phyloP scores from a whole-genome alignment of 30 jellyfish, hydroid and myxozoan species.

The Rhopilema esculentum region DNA sequence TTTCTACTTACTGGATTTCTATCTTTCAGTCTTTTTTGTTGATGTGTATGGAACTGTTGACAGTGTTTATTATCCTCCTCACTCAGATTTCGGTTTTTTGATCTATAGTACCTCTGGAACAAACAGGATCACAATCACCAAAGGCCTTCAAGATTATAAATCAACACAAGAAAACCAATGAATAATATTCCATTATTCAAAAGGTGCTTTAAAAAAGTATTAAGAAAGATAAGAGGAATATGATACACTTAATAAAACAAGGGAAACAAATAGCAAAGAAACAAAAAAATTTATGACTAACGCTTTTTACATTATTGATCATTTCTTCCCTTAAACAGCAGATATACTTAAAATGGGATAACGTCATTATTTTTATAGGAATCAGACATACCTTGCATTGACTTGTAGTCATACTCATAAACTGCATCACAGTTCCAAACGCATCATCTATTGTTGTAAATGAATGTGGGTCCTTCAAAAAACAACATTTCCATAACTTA shows the following conservation, averaged over 20 bases:
- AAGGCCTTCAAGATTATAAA: too few relatives aligned
- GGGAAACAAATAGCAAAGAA: too few relatives aligned
- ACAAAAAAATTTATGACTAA: too few relatives aligned
- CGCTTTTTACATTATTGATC: too few relatives aligned
- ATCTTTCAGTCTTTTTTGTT: neutral
- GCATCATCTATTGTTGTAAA: conserved; percentile 88
- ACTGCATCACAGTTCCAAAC: conserved; percentile 76
- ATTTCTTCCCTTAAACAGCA: too few relatives aligned
- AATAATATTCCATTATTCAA: too few relatives aligned
- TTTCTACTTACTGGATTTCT: conserved; percentile 66
- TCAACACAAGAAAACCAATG: too few relatives aligned
- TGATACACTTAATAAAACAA: too few relatives aligned
- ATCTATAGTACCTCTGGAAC: conserved; percentile 51
- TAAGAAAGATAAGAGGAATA: too few relatives aligned
- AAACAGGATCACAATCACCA: neutral
- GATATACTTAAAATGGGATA: too few relatives aligned
- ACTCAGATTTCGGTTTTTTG: conserved; percentile 8
- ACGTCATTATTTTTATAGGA: neutral
- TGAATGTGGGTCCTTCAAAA: conserved; percentile 41
- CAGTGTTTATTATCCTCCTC: conserved; percentile 66
- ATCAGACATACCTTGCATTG: conserved; percentile 80
- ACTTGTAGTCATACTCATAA: conserved; percentile 82
- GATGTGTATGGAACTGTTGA: conserved; percentile 54
- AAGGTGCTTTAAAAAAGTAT: too few relatives aligned
- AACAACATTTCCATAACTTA: neutral